Percentiles rank a stretch among this genome's conserved stretches.
Conservation (phyloP, 2,888 invertebrate species). For the Nephrotoma guestfalica region DNA sequence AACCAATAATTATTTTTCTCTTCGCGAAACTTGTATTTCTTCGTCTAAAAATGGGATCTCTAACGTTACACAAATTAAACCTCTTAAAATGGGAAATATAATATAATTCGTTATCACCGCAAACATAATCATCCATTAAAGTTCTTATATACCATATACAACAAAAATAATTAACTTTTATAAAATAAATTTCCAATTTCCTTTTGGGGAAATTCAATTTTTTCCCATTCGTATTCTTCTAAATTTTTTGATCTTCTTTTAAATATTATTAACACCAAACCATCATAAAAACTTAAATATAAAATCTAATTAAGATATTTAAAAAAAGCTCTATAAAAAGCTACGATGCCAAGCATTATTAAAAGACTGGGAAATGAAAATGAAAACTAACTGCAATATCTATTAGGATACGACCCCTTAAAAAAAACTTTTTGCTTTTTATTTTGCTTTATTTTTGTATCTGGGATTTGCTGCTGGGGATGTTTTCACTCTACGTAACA, state of each 20-base stretch:
- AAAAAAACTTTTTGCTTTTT: background rate
- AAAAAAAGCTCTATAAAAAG: background rate
- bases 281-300: background rate
- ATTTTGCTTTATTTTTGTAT: background rate
- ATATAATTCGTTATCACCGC: background rate
- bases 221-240: background rate
- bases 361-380: background rate
- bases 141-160: background rate
- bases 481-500: background rate
- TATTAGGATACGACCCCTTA: background rate
- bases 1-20: too few relatives aligned
- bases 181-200: background rate
- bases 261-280: background rate
- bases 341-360: background rate
- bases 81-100: background rate
- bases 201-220: background rate
- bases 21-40: too few relatives aligned
- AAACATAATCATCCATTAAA: background rate
- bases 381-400: background rate
- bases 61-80: background rate
- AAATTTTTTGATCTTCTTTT: background rate
- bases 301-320: background rate
- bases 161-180: background rate
- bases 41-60: background rate
- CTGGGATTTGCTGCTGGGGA: background rate